Evolutionary conservation across 1,140 invertebrate species (phyloP).

Genomic region (Hyphantria cunea): DNA sequence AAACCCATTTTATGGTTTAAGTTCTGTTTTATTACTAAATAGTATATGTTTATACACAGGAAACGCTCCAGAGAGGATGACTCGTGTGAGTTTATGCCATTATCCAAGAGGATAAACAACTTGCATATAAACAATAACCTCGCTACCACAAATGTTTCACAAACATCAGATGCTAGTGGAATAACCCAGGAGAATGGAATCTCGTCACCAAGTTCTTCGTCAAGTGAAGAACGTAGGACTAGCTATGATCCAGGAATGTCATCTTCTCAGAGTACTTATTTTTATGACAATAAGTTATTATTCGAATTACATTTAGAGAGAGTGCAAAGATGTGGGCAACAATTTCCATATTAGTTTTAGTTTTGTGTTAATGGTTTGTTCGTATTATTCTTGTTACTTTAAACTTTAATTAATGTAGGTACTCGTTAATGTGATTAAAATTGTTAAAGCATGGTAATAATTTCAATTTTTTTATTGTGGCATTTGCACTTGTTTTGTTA

Average conservation of each 20-base stretch:
- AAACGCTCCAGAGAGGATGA: constrained; percentile 88
- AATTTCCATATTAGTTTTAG: constrained; percentile 66
- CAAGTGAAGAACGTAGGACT: constrained; percentile 63
- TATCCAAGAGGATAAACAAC: constrained; percentile 90
- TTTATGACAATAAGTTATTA: constrained; percentile 78
- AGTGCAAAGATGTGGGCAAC: constrained; percentile 78
- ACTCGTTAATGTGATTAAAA: constrained; percentile 28
- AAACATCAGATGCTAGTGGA: constrained; percentile 60
- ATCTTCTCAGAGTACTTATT: constrained; percentile 75
- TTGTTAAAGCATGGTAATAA: constrained; percentile 28
- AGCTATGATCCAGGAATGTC: constrained; percentile 77
- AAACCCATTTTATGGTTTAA: not conserved
- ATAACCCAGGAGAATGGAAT: constrained; percentile 57
- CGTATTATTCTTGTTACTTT: constrained; percentile 50
- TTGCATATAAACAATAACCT: constrained; percentile 86
- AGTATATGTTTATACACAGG: constrained; percentile 68
- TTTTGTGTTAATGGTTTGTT: constrained; percentile 38
- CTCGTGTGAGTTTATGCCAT: constrained; percentile 87
- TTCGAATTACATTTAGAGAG: constrained; percentile 81
- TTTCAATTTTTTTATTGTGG: constrained; percentile 29
- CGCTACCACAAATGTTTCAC: constrained; percentile 45
- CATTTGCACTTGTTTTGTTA: constrained; percentile 15
- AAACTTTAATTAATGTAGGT: constrained; percentile 48
- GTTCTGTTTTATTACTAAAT: not conserved
- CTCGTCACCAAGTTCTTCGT: constrained; percentile 56